phyloP scores from a whole-genome alignment of 2,797 vertebrate genomes.

The Cyprinella venusta region DNA sequence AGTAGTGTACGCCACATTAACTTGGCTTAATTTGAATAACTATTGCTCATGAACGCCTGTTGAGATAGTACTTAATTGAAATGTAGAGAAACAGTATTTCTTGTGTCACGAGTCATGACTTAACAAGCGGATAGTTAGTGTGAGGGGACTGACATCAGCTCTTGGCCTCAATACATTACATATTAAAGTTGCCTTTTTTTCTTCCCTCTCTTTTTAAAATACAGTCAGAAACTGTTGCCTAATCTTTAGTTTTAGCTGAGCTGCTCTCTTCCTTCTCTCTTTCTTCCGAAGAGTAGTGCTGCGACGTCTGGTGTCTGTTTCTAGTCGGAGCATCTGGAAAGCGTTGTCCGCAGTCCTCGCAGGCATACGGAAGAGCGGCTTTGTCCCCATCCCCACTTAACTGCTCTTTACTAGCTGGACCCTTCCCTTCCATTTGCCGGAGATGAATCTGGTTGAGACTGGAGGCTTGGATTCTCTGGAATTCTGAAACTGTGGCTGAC shows the following conservation, averaged over 20 bases:
- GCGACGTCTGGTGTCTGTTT: conserved; percentile 77
- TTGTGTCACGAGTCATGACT: not conserved
- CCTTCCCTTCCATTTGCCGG: conserved; percentile 22
- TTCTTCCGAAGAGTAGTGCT: conserved; percentile 73
- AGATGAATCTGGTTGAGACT: conserved; percentile 51
- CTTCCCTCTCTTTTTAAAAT: not conserved
- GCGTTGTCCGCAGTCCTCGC: conserved; percentile 80
- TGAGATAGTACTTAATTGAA: not conserved
- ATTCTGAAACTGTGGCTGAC: not conserved
- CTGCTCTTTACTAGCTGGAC: conserved; percentile 20
- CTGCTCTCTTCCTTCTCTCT: conserved; percentile 55
- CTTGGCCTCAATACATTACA: not conserved
- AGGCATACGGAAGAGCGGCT: conserved; percentile 67
- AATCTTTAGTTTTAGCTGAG: conserved; percentile 38
- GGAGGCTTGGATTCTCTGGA: conserved; percentile 26
- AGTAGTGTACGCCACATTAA: not conserved
- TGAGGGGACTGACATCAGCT: not conserved
- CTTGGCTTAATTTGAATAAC: not conserved
- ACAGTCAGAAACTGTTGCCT: conserved; percentile 9
- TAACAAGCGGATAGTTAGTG: not conserved
- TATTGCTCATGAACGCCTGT: not conserved
- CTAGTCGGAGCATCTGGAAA: conserved; percentile 79
- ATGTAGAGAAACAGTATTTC: not conserved
- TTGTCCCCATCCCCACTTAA: conserved; percentile 41
- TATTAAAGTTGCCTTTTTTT: conserved; percentile 12